Conservation (phyloP, 2,113 vertebrate species). For the Sceloporus tristichus region DNA sequence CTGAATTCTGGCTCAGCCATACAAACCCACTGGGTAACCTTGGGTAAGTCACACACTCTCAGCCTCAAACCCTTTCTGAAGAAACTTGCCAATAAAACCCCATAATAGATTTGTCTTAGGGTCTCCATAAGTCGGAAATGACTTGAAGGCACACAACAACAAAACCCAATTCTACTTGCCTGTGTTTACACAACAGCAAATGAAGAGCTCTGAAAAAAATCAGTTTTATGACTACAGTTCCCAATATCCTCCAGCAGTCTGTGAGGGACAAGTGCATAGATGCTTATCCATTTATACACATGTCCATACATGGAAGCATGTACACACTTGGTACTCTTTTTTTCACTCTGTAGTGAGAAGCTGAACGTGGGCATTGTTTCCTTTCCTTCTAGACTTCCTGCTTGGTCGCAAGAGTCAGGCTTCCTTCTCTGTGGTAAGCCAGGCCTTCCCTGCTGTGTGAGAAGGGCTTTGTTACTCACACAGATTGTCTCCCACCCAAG, state of each 20-base stretch:
- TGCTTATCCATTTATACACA: neutral
- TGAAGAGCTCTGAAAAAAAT: neutral
- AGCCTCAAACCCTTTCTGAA: too few species aligned
- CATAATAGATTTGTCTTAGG: too few species aligned
- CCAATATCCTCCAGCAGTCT: neutral
- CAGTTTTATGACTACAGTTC: neutral
- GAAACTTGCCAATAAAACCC: too few species aligned
- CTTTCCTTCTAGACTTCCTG: neutral
- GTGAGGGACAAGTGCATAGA: too few species aligned
- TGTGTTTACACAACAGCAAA: neutral
- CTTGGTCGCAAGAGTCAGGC: neutral
- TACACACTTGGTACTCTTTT: neutral
- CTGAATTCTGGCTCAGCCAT: too few species aligned
- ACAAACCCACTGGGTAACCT: too few species aligned
- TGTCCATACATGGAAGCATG: neutral
- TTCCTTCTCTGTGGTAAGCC: conserved; percentile 1
- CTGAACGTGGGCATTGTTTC: neutral
- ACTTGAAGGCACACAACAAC: too few species aligned
- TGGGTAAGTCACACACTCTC: too few species aligned
- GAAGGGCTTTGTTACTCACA: neutral
- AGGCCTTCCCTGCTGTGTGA: neutral
- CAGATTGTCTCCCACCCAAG: neutral
- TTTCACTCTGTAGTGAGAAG: neutral
- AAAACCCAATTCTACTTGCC: neutral
- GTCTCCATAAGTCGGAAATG: too few species aligned